phyloP scores from a whole-genome alignment of 1,140 invertebrate genomes.

The Drosophila miranda region DNA sequence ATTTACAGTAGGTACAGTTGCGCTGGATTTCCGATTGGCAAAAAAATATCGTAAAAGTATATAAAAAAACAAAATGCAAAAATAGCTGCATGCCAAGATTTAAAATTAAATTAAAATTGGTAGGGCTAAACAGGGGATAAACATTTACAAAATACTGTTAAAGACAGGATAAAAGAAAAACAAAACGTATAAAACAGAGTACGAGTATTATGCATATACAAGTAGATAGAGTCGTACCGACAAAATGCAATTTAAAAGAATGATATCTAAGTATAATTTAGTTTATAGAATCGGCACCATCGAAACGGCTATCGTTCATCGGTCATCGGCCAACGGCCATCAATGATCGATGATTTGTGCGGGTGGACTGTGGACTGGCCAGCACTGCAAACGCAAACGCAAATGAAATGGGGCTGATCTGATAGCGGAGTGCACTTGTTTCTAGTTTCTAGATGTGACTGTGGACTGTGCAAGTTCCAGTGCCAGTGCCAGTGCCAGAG shows the following conservation, averaged over 20 bases:
- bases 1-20: slow-evolving; percentile 52
- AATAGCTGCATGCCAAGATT: slow-evolving; percentile 37
- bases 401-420: slow-evolving; percentile 57
- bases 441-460: slow-evolving; percentile 5
- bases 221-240: slow-evolving; percentile 25
- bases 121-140: slow-evolving; percentile 9
- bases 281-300: slow-evolving; percentile 30
- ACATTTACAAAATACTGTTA: slow-evolving; percentile 60
- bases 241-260: slow-evolving; percentile 67
- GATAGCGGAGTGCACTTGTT: background rate
- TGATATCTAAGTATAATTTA: slow-evolving; percentile 54
- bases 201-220: slow-evolving; percentile 34
- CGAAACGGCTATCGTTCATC: slow-evolving; percentile 23
- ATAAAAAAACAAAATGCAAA: slow-evolving; percentile 54
- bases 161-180: slow-evolving; percentile 31
- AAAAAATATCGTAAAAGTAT: slow-evolving; percentile 34
- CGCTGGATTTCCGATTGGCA: slow-evolving; percentile 14
- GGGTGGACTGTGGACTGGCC: slow-evolving; percentile 33
- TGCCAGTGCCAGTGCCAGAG: slow-evolving; percentile 10
- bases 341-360: slow-evolving; percentile 23
- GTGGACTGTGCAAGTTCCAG: slow-evolving; percentile 2
- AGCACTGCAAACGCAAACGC: slow-evolving; percentile 56
- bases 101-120: slow-evolving; percentile 24
- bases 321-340: slow-evolving; percentile 1
- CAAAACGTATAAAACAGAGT: slow-evolving; percentile 50